Conservation (phyloP, 1,140 invertebrate species). For the Megalopta genalis region DNA sequence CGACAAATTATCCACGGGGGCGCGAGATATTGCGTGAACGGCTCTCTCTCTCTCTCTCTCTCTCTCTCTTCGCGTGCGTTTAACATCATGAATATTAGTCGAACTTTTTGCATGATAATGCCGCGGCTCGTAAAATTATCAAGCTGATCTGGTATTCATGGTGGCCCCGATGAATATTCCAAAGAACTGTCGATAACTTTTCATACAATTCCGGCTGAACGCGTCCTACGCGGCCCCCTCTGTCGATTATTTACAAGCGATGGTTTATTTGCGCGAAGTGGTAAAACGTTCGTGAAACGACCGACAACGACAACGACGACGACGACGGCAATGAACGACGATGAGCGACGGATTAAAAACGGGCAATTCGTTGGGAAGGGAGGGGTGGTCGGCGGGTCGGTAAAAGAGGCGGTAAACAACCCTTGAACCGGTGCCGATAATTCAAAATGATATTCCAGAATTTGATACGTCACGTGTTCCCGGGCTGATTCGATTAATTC, state of each 20-base stretch:
- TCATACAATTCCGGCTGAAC: slow-evolving; percentile 16
- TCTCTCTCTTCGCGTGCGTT: too few relatives aligned
- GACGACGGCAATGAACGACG: too few relatives aligned
- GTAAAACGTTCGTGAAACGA: slow-evolving; percentile 12
- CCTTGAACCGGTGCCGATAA: background rate
- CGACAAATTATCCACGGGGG: too few relatives aligned
- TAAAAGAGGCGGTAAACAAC: too few relatives aligned
- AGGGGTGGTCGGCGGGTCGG: too few relatives aligned
- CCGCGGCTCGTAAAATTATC: slow-evolving; percentile 6
- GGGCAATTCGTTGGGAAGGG: too few relatives aligned
- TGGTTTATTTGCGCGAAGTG: background rate
- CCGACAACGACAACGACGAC: too few relatives aligned
- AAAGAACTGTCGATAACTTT: slow-evolving; percentile 30
- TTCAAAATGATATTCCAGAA: slow-evolving; percentile 31
- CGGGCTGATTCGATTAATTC: slow-evolving; percentile 46
- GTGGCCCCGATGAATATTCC: slow-evolving; percentile 29
- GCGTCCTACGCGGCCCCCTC: background rate
- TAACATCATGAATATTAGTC: too few relatives aligned
- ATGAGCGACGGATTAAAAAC: too few relatives aligned
- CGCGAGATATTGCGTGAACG: too few relatives aligned
- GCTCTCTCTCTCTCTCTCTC: too few relatives aligned
- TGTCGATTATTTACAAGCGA: slow-evolving; percentile 32
- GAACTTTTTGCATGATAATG: slow-evolving; percentile 9
- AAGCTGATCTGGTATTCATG: background rate
- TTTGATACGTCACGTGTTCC: slow-evolving; percentile 26